Evolutionary conservation across 2,888 invertebrate genomes (phyloP).

Genomic region (Xestia ashworthii): DNA sequence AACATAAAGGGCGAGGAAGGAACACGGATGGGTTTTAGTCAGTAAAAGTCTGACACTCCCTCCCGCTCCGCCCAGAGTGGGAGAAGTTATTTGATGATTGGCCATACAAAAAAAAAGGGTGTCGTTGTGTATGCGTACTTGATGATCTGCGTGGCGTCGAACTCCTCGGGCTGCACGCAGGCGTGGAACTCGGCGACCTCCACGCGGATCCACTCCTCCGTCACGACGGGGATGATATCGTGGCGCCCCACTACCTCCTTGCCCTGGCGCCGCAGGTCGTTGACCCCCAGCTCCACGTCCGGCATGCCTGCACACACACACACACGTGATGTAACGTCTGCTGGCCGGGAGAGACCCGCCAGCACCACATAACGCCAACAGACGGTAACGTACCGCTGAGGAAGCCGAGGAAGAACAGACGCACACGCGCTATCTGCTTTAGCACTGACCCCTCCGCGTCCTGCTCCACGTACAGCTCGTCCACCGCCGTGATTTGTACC

Average conservation of each 20-base stretch:
- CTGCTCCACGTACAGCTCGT: constrained; percentile 97
- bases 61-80: no score
- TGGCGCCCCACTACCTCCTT: constrained; percentile 99
- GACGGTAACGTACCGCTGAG: constrained; percentile 93
- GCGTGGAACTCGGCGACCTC: constrained; percentile 98
- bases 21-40: no score
- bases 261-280: constrained; percentile 99
- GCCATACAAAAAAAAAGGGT: no score
- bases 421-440: constrained; percentile 98
- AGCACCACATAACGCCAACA: background rate
- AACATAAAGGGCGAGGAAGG: no score
- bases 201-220: constrained; percentile 99
- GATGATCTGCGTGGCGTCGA: constrained; percentile 95
- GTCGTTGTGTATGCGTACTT: constrained; percentile 88
- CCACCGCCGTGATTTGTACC: constrained; percentile 98
- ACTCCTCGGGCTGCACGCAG: constrained; percentile 97
- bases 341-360: background rate
- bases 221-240: constrained; percentile 99
- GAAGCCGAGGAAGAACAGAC: constrained; percentile 99
- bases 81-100: no score
- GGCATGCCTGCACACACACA: constrained; percentile 94
- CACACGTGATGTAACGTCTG: background rate
- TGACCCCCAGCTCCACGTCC: constrained; percentile 98
- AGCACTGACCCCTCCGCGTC: constrained; percentile 95
- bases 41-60: no score